Percentiles rank a stretch among this genome's conserved stretches.
These are phyloP conservation scores for Acrobasis repandana DNA, from an alignment of 2,888 invertebrate species.

Conservation along the genomic window DNA sequence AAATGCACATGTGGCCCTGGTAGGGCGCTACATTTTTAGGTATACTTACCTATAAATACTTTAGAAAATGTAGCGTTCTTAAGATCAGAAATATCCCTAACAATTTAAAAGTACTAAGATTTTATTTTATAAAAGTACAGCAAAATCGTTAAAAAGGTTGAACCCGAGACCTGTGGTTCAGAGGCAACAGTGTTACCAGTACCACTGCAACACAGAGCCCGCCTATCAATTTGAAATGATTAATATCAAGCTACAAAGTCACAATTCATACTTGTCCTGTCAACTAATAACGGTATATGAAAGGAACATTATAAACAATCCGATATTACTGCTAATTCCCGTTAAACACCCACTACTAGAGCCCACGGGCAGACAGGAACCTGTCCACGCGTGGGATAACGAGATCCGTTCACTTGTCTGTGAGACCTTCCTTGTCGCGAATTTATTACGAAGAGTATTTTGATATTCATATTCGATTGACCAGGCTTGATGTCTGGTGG, in stretches of 20 bases:
- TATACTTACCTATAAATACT: too few relatives aligned
- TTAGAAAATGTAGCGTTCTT: too few relatives aligned
- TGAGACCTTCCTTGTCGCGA: background rate
- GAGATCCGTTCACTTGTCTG: slow-evolving; percentile 5
- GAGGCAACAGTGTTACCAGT: too few relatives aligned
- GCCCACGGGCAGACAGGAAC: background rate
- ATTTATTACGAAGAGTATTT: background rate
- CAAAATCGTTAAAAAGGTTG: too few relatives aligned
- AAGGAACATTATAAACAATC: slow-evolving; percentile 3
- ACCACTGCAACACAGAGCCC: background rate
- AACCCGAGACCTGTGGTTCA: too few relatives aligned
- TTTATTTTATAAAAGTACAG: too few relatives aligned
- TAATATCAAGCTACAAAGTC: background rate
- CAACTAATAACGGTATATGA: slow-evolving; percentile 5
- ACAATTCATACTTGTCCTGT: background rate
- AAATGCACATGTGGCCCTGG: too few relatives aligned
- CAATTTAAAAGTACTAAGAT: too few relatives aligned
- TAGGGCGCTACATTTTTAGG: too few relatives aligned
- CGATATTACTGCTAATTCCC: background rate
- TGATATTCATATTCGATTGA: background rate
- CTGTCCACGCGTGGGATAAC: slow-evolving; percentile 11
- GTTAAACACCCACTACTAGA: background rate
- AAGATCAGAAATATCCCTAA: too few relatives aligned
- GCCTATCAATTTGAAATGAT: background rate
- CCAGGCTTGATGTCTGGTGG: background rate